phyloP scores from a whole-genome alignment of 2,797 vertebrate genomes.

The Diceros bicornis region DNA sequence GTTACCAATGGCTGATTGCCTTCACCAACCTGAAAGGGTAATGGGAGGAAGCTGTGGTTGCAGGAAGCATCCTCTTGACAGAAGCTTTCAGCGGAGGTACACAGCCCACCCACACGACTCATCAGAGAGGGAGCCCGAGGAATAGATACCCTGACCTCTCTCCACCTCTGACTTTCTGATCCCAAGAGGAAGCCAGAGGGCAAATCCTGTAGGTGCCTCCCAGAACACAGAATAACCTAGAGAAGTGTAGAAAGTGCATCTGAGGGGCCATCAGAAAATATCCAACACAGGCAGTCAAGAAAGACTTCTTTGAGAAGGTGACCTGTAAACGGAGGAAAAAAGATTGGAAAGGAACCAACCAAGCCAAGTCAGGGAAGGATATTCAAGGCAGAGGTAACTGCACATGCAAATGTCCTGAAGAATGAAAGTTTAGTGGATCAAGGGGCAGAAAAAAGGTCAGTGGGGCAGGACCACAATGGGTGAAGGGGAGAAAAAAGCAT shows the following conservation, averaged over 20 bases:
- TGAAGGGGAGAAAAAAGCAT: neutral
- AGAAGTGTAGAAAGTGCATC: fast-evolving
- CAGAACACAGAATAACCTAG: neutral
- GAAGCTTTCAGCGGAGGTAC: neutral
- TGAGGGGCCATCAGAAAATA: neutral
- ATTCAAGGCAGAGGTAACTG: neutral
- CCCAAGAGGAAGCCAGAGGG: neutral
- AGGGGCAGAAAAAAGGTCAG: neutral
- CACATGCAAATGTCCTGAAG: neutral
- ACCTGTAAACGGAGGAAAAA: neutral
- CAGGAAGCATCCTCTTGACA: neutral
- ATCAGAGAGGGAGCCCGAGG: neutral
- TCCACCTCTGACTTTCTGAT: neutral
- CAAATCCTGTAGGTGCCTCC: neutral
- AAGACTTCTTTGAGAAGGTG: neutral
- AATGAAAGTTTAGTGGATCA: too few relatives aligned
- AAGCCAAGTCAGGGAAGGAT: neutral
- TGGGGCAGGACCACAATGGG: neutral
- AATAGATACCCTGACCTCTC: neutral
- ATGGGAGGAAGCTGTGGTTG: neutral
- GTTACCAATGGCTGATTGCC: neutral
- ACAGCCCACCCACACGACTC: neutral
- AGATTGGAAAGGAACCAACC: neutral
- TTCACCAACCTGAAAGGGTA: neutral
- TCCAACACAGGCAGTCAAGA: neutral